Conservation (phyloP, 2,113 vertebrate species). For the Ardeotis arabs region DNA sequence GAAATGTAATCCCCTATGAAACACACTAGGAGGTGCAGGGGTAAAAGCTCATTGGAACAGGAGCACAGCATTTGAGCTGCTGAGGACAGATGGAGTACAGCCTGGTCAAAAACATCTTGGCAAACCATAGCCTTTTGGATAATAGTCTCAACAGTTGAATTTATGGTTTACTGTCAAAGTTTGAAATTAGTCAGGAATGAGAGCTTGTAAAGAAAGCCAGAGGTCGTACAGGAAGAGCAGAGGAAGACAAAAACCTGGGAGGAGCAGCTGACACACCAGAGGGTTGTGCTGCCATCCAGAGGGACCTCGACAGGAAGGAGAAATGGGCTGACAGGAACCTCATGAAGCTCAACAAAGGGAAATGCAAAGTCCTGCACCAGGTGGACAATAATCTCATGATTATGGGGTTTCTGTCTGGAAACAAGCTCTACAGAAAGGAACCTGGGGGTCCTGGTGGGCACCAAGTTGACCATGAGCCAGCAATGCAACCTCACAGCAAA, state of each 20-base stretch:
- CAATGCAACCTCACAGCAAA: background rate
- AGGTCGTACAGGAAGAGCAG: background rate
- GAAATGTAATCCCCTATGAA: background rate
- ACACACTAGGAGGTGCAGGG: background rate
- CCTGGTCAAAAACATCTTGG: background rate
- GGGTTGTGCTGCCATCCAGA: background rate
- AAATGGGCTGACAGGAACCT: background rate
- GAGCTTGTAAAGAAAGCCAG: background rate
- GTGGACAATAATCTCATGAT: background rate
- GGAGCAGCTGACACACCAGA: background rate
- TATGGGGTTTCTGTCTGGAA: background rate
- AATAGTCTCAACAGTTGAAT: background rate
- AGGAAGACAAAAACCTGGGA: background rate
- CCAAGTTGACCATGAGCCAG: background rate
- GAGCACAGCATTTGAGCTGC: background rate
- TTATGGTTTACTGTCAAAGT: background rate
- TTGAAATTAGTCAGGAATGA: background rate
- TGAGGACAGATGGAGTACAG: background rate
- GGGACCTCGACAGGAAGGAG: too few species aligned
- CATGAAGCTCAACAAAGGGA: background rate
- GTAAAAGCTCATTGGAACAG: background rate
- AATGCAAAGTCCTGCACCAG: background rate
- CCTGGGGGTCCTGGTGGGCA: background rate
- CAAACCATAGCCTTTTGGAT: background rate
- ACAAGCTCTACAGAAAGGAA: background rate